A percentile compares a stretch with the other conserved stretches of the same genome.
Conservation (phyloP, 2,797 vertebrate species). For the Schizothorax lantsangensis region DNA sequence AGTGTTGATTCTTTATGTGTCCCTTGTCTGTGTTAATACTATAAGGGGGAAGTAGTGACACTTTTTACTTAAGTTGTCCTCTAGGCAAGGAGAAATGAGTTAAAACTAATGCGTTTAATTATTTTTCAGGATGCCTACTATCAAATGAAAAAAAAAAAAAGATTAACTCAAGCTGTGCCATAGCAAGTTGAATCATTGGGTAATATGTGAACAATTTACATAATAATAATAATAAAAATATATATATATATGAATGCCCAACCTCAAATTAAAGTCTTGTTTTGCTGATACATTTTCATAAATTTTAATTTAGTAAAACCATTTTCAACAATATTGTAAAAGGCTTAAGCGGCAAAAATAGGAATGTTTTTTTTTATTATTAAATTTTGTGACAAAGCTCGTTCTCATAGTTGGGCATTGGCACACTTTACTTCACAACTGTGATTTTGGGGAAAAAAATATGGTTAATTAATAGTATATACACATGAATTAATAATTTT, state of each 20-base stretch:
- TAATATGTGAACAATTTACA: not conserved
- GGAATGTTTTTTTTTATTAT: not conserved
- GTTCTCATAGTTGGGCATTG: not conserved
- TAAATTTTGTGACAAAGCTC: not conserved
- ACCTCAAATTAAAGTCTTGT: not conserved
- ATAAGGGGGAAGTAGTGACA: not conserved
- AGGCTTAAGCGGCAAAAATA: too few relatives aligned
- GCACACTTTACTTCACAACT: not conserved
- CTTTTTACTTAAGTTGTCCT: slow-evolving; percentile 1
- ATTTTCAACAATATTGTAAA: too few relatives aligned
- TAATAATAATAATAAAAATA: too few relatives aligned
- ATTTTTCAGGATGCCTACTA: not conserved
- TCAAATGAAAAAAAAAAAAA: not conserved
- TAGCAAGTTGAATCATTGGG: not conserved
- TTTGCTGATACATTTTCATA: not conserved
- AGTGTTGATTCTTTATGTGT: slow-evolving; percentile 14
- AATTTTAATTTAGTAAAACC: not conserved
- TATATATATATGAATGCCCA: not conserved
- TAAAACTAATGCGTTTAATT: slow-evolving; percentile 13
- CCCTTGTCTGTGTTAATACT: not conserved
- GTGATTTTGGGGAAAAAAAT: not conserved
- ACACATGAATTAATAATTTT: not conserved
- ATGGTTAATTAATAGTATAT: not conserved
- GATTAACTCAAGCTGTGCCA: not conserved
- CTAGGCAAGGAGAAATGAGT: not conserved